A percentile compares a stretch with the other conserved stretches of the same genome.
Evolutionary conservation across 1,140 invertebrate genomes (phyloP).

Genomic region (Drosophila mayri): DNA sequence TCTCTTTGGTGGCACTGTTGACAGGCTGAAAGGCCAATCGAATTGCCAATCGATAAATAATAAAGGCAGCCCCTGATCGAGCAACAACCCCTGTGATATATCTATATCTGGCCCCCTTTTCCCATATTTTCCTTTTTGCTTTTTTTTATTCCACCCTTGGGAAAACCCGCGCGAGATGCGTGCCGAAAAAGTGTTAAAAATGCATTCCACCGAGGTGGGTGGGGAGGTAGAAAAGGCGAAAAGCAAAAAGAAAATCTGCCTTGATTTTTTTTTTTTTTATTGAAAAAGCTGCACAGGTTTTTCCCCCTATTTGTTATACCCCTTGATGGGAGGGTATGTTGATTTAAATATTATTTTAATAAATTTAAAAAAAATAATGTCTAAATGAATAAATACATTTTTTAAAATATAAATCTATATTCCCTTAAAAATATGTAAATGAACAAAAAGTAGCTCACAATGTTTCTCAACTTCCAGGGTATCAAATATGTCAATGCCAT

Average conservation of each 20-base stretch:
- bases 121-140: not conserved
- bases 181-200: constrained; percentile 56
- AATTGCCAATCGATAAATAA: constrained; percentile 77
- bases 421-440: not conserved
- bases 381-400: no score
- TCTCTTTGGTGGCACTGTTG: constrained; percentile 32
- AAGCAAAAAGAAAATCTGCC: constrained; percentile 28
- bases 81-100: constrained; percentile 25
- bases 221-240: not conserved
- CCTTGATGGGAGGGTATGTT: not conserved
- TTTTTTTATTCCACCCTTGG: constrained; percentile 43
- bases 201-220: constrained; percentile 15
- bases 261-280: constrained; percentile 33
- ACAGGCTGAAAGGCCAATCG: constrained; percentile 74
- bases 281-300: not conserved
- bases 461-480: not conserved
- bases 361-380: no score
- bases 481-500: not conserved
- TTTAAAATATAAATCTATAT: not conserved
- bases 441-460: not conserved
- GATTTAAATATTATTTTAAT: not conserved
- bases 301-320: not conserved
- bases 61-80: constrained; percentile 60
- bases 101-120: not conserved
- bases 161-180: constrained; percentile 38